phyloP scores from a whole-genome alignment of 2,888 invertebrate genomes.

The Agrochola lychnidis region DNA sequence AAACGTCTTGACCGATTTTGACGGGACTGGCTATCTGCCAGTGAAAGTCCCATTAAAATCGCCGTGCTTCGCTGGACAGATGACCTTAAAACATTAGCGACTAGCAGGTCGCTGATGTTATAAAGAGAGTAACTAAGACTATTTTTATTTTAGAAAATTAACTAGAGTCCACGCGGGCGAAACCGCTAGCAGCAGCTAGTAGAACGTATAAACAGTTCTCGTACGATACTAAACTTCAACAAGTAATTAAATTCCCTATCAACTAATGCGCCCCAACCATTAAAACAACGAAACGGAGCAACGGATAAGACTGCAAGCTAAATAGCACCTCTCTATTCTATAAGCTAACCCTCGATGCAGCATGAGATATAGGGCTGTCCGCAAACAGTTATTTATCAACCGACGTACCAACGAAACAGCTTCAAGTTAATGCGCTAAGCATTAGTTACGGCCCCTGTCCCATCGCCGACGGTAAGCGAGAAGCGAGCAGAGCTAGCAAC shows the following conservation, averaged over 20 bases:
- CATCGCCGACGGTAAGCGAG: not conserved
- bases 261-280: conserved; percentile 17
- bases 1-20: too few species aligned
- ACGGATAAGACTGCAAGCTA: conserved; percentile 26
- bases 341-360: conserved; percentile 59
- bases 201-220: not conserved
- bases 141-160: too few species aligned
- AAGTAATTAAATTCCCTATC: conserved; percentile 39
- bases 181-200: not conserved
- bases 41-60: too few species aligned
- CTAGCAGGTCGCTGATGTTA: too few species aligned
- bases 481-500: not conserved
- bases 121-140: too few species aligned
- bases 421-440: conserved; percentile 67
- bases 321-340: conserved; percentile 46
- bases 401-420: conserved; percentile 57
- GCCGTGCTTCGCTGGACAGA: too few species aligned
- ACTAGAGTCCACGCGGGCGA: too few species aligned
- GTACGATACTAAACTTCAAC: not conserved
- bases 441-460: conserved; percentile 63
- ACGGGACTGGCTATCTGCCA: too few species aligned
- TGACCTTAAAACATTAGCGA: too few species aligned
- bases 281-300: conserved; percentile 13
- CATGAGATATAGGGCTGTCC: conserved; percentile 64
- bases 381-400: conserved; percentile 64